Evolutionary conservation across 92 coral and sea anemone species (phyloP).

Genomic region (Isaurus tuberculatus): DNA sequence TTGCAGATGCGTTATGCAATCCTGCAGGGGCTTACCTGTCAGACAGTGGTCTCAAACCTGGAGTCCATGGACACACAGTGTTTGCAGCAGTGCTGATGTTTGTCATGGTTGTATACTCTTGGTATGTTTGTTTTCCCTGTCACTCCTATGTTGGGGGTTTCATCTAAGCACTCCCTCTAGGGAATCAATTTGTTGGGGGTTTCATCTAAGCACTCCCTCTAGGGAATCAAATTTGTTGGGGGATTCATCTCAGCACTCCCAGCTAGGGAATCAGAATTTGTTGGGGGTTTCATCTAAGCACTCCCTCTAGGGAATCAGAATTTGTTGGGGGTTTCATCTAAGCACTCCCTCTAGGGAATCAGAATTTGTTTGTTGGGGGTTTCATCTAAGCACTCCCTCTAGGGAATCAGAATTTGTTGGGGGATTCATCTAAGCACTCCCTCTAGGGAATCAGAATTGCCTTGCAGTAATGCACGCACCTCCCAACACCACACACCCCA

Average conservation of each 20-base stretch:
- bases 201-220: not conserved
- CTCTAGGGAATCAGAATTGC: too few relatives aligned
- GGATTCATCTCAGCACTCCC: not conserved
- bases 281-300: too few relatives aligned
- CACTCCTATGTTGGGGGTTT: not conserved
- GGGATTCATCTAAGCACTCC: too few relatives aligned
- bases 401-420: too few relatives aligned
- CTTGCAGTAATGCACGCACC: too few relatives aligned
- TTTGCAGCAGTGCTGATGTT: conserved; percentile 93
- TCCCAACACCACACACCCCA: too few relatives aligned
- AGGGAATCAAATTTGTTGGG: not conserved
- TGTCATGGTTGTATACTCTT: conserved; percentile 93
- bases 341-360: too few relatives aligned
- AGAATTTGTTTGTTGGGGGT: too few relatives aligned
- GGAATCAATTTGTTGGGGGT: not conserved
- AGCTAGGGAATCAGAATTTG: too few relatives aligned
- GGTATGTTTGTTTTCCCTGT: conserved; percentile 60
- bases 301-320: too few relatives aligned
- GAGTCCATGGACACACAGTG: conserved; percentile 83
- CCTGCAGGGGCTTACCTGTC: conserved; percentile 76
- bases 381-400: too few relatives aligned
- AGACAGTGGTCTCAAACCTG: conserved; percentile 68
- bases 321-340: too few relatives aligned
- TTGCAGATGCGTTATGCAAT: conserved; percentile 75
- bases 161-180: not conserved